Conservation (phyloP, 2,888 invertebrate species). For the Mantis religiosa region DNA sequence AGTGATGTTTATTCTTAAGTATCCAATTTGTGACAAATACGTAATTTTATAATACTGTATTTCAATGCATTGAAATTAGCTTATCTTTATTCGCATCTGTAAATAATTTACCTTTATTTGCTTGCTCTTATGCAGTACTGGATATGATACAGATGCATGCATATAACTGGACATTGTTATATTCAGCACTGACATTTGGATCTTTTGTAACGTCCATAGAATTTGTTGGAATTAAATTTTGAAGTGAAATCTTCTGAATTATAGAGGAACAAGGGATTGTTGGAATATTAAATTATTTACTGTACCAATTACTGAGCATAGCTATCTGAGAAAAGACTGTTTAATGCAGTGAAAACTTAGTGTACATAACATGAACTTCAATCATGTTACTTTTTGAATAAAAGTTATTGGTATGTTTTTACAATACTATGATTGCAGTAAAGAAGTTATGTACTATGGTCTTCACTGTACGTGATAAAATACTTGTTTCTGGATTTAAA, state of each 20-base stretch:
- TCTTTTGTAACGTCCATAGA: not conserved
- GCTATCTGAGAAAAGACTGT: not conserved
- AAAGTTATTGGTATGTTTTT: not conserved
- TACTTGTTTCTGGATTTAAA: not conserved
- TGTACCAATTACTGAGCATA: not conserved
- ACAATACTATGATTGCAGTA: not conserved
- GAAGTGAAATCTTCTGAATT: not conserved
- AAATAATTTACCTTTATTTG: not conserved
- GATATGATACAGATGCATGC: not conserved
- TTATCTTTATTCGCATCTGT: not conserved
- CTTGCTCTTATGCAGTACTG: not conserved
- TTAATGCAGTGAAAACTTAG: not conserved
- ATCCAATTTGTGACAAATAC: not conserved
- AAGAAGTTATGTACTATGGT: not conserved
- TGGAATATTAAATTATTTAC: not conserved
- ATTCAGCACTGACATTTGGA: not conserved
- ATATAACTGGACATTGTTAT: not conserved
- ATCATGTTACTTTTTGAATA: not conserved
- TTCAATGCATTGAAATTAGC: not conserved
- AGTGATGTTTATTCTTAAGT: not conserved
- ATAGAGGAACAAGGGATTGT: not conserved
- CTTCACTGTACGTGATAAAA: not conserved
- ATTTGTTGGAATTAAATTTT: not conserved
- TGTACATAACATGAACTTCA: not conserved
- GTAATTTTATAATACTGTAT: not conserved